Evolutionary conservation across 2,888 invertebrate species (phyloP).

Genomic region (Perizoma affinitatum): DNA sequence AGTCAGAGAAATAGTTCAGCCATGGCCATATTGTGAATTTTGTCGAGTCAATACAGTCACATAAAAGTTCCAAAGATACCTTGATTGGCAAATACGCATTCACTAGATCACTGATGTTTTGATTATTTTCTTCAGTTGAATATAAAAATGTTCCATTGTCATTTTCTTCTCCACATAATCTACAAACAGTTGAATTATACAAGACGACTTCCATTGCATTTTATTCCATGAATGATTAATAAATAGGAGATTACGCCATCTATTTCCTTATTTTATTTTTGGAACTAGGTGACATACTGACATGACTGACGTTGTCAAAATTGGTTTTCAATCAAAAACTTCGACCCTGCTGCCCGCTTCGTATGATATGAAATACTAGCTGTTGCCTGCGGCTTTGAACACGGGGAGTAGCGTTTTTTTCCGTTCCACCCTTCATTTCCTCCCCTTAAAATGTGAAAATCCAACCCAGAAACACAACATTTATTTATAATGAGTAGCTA

Average conservation of each 20-base stretch:
- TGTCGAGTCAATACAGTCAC: constrained; percentile 77
- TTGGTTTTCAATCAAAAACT: no score
- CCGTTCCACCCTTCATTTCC: no score
- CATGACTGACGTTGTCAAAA: no score
- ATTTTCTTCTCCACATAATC: constrained; percentile 90
- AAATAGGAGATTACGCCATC: constrained; percentile 57
- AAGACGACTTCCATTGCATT: constrained; percentile 80
- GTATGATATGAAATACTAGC: no score
- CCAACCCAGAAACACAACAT: no score
- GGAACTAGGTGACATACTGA: constrained; percentile 7
- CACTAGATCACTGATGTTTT: constrained; percentile 86
- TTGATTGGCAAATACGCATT: constrained; percentile 90
- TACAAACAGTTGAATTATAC: constrained; percentile 88
- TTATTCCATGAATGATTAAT: constrained; percentile 39
- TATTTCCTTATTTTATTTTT: constrained; percentile 57
- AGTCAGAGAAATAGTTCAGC: constrained; percentile 51
- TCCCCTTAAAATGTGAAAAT: no score
- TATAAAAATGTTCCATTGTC: constrained; percentile 87
- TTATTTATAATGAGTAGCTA: no score
- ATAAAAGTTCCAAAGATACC: constrained; percentile 78
- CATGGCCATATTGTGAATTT: constrained; percentile 52
- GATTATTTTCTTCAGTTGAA: constrained; percentile 81
- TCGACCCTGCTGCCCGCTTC: no score
- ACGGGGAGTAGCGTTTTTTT: no score
- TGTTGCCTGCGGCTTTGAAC: no score